These are phyloP conservation scores for Drosophila maculinotata DNA, from an alignment of 2,888 invertebrate species.

Conservation along the genomic window DNA sequence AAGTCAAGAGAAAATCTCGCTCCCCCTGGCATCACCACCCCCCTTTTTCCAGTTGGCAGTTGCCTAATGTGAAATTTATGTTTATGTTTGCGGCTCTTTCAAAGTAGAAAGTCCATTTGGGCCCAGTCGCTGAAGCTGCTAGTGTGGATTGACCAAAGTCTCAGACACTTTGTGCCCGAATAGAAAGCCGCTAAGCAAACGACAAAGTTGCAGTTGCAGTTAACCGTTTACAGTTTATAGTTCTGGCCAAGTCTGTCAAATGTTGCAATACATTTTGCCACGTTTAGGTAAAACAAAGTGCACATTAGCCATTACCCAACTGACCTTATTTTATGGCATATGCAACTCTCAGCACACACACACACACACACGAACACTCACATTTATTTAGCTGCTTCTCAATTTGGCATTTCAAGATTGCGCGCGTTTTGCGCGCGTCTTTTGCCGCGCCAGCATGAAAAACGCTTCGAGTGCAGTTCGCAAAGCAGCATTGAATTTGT, in stretches of 20 bases:
- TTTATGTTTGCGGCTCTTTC: constrained; percentile 50
- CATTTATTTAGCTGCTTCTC: constrained; percentile 20
- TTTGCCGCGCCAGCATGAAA: constrained; percentile 32
- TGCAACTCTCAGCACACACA: constrained; percentile 31
- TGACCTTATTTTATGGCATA: constrained; percentile 69
- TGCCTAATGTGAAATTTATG: constrained; percentile 79
- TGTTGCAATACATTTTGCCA: constrained; percentile 50
- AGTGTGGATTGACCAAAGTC: constrained; percentile 40
- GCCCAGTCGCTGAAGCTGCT: constrained; percentile 10
- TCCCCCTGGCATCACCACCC: not conserved
- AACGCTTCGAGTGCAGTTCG: constrained; percentile 34
- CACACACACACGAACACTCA: constrained; percentile 2
- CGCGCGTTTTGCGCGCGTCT: constrained; percentile 39
- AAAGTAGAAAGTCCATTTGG: constrained; percentile 72
- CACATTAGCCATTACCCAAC: constrained; percentile 69
- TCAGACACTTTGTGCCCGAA: constrained; percentile 32
- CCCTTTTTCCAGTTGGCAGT: constrained; percentile 29
- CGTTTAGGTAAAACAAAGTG: constrained; percentile 55
- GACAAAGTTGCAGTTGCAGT: constrained; percentile 48
- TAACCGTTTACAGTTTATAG: too few species aligned
- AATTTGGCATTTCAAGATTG: constrained; percentile 46
- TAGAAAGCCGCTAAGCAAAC: constrained; percentile 60
- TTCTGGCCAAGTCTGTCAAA: constrained; percentile 34
- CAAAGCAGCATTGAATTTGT: constrained; percentile 23
- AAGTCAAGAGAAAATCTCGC: constrained; percentile 47